Evolutionary conservation across 2,113 vertebrate genomes (phyloP), one percentile per base, ranked within the genome.

Genomic region (Oenanthe oenanthe): DNA sequence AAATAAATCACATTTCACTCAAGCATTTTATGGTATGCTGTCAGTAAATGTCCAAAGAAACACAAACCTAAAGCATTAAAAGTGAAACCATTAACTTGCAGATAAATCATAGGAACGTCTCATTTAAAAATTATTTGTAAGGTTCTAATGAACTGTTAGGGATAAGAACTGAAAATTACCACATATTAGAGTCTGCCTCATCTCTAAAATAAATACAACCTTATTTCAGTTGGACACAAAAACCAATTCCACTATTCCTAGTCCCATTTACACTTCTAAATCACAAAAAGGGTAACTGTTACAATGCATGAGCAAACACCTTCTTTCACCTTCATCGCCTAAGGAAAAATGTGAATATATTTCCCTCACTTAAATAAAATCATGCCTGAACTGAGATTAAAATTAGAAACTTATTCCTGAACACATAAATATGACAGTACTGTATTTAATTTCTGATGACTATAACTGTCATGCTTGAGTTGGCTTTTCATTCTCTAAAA

Each of bases 1-100:
- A 97, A 96, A 86, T 74, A 97, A 97, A 95, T 95, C 60, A 81
- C 47, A 93, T 94, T 96, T 96, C 20, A 51, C 29, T 74, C n/a
- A 21, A 71, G 36, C 54, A 47, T 78, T 76, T 89, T 75, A 72
- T 80, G 17, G 8, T 60, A 31, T 78, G n/a, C 77, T 31, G 58
- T 38, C 65, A 83, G 62, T 47, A 96, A 96, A 73, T 45, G 26
- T 78, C 70, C 42, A 68, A 81, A 74, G 34, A 83, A 51, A 17
- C 36, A 92, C 28, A 95, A 88, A 79, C 32, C 20, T 74, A 85
- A 93, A 93, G 9, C 34, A 93, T 74, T 93, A 87, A 61, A 65
- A 57, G 63, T 71, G 20, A 63, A 90, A 93, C 32, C 22, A 32
- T 48, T 92, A 87, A 21, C 17, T 50, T 86, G 29, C 25, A 84